Conservation (phyloP, 2,113 vertebrate species). For the Gila orcuttii region DNA sequence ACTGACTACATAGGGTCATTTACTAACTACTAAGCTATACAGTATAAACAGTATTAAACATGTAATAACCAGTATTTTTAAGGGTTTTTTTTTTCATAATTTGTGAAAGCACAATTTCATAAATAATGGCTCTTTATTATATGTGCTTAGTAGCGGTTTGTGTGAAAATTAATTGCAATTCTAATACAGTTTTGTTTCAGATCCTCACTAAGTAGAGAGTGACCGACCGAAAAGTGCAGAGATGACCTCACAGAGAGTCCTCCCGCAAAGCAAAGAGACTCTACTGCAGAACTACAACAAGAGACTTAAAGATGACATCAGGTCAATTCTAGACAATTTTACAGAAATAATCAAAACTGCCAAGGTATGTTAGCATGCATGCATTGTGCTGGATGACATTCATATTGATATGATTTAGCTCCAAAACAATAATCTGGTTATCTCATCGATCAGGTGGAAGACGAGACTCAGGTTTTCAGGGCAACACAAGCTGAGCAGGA, state of each 20-base stretch:
- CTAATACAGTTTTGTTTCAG: not conserved
- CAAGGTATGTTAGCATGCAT: slow-evolving; percentile 74
- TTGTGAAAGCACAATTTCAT: too few species aligned
- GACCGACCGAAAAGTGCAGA: not conserved
- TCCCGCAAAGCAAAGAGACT: slow-evolving; percentile 93
- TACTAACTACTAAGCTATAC: not conserved
- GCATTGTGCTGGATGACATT: not conserved
- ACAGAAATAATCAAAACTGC: slow-evolving; percentile 95
- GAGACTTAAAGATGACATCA: slow-evolving; percentile 92
- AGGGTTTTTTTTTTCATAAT: too few species aligned
- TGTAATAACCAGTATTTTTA: too few species aligned
- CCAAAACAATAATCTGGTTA: not conserved
- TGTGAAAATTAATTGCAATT: not conserved
- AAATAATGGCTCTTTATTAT: not conserved
- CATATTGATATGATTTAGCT: not conserved
- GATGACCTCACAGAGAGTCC: slow-evolving; percentile 86
- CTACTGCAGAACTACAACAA: slow-evolving; percentile 98
- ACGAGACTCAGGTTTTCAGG: slow-evolving; percentile 94
- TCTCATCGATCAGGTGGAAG: slow-evolving; percentile 84
- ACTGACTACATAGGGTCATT: not conserved
- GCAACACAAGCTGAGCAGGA: slow-evolving; percentile 96
- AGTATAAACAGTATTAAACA: not conserved
- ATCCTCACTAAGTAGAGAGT: slow-evolving; percentile 4
- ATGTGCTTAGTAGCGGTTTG: not conserved
- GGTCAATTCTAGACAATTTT: slow-evolving; percentile 95